Percentiles rank a stretch among this genome's conserved stretches.
phyloP scores from a whole-genome alignment of 1,140 invertebrate genomes.

The Drosophila santomea region DNA sequence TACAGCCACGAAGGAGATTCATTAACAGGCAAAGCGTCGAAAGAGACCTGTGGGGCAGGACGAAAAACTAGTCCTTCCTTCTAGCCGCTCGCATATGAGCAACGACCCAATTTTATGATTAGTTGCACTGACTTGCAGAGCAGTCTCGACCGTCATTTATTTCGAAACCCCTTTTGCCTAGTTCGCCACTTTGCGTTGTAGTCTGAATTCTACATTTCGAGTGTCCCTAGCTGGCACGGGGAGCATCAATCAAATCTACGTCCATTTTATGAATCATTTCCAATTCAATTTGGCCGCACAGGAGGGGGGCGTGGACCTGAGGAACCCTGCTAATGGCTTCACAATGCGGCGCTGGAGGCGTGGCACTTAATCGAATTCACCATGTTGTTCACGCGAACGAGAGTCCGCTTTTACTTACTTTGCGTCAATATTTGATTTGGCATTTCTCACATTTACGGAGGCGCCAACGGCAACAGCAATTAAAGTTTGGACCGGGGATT shows the following conservation, averaged over 20 bases:
- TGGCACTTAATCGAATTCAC: slow-evolving; percentile 75
- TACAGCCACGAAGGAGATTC: slow-evolving; percentile 60
- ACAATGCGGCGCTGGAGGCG: slow-evolving; percentile 58
- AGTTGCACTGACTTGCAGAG: slow-evolving; percentile 47
- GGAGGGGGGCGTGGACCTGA: background rate
- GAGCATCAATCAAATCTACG: slow-evolving; percentile 77
- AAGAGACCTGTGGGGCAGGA: slow-evolving; percentile 3
- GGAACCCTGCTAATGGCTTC: slow-evolving; percentile 49
- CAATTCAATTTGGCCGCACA: slow-evolving; percentile 68
- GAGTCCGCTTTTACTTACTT: slow-evolving; percentile 66
- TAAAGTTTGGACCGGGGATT: slow-evolving; percentile 34
- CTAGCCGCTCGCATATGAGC: slow-evolving; percentile 14
- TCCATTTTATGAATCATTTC: slow-evolving; percentile 77
- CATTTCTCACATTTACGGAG: slow-evolving; percentile 65
- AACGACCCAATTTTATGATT: slow-evolving; percentile 60
- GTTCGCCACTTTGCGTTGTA: slow-evolving; percentile 7
- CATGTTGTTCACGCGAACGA: slow-evolving; percentile 13
- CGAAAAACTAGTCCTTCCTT: slow-evolving; percentile 1
- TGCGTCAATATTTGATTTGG: slow-evolving; percentile 79
- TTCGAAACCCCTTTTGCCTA: slow-evolving; percentile 55
- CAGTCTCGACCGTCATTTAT: slow-evolving; percentile 61
- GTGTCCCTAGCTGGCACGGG: slow-evolving; percentile 26
- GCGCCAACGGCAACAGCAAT: slow-evolving; percentile 61
- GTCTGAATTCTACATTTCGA: slow-evolving; percentile 32
- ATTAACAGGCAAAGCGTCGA: slow-evolving; percentile 42